Evolutionary conservation across 1,140 invertebrate genomes (phyloP).

Genomic region (Drosophila willistoni): DNA sequence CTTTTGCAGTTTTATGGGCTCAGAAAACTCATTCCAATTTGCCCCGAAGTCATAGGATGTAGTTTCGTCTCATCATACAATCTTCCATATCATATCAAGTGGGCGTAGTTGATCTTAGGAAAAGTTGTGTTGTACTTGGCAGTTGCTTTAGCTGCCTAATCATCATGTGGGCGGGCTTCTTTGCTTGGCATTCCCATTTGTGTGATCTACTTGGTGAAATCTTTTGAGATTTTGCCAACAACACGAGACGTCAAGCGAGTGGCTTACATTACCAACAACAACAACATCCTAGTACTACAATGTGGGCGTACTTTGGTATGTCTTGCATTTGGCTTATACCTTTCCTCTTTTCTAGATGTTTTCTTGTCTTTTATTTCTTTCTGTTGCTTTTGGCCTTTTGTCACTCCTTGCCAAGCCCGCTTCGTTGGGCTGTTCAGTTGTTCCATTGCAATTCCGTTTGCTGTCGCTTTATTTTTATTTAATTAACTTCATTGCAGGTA

Average conservation of each 20-base stretch:
- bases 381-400: constrained; percentile 31
- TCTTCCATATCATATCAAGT: constrained; percentile 8
- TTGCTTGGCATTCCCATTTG: not conserved
- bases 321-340: constrained; percentile 28
- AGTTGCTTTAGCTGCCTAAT: constrained; percentile 7
- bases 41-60: not conserved
- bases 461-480: constrained; percentile 76
- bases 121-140: constrained; percentile 1
- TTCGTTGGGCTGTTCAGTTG: constrained; percentile 20
- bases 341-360: constrained; percentile 4
- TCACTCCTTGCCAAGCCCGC: constrained; percentile 43
- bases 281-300: constrained; percentile 9
- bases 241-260: not conserved
- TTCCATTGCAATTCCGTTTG: constrained; percentile 61
- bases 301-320: constrained; percentile 41
- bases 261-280: not conserved
- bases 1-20: not conserved
- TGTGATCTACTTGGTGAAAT: constrained; percentile 12
- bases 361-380: constrained; percentile 1
- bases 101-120: constrained; percentile 4
- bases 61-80: not conserved
- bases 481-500: constrained; percentile 71
- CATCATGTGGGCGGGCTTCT: not conserved
- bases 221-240: constrained; percentile 10
- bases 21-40: constrained; percentile 1